Evolutionary conservation across 1,140 invertebrate genomes (phyloP).

Genomic region (Adoxophyes honmai): DNA sequence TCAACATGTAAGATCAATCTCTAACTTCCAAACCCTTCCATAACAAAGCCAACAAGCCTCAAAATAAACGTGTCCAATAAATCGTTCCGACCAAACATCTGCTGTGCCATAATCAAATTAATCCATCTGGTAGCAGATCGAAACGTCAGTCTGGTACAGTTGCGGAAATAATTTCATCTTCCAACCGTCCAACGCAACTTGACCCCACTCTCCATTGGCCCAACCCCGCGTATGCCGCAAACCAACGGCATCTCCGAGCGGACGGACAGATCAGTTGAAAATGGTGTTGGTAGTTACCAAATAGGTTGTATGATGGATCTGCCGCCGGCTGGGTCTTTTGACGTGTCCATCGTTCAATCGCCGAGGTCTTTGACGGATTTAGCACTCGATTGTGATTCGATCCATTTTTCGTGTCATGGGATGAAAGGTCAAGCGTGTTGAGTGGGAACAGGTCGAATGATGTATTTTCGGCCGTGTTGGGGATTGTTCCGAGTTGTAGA

Average conservation of each 20-base stretch:
- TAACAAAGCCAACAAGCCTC: too few species aligned
- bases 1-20: too few species aligned
- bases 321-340: slow-evolving; percentile 63
- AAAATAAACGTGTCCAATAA: neutral
- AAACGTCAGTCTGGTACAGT: slow-evolving; percentile 68
- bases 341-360: slow-evolving; percentile 66
- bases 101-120: slow-evolving; percentile 71
- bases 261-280: slow-evolving; percentile 28
- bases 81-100: slow-evolving; percentile 44
- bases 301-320: slow-evolving; percentile 67
- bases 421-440: neutral
- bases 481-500: too few species aligned
- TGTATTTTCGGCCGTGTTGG: neutral
- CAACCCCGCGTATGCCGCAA: slow-evolving; percentile 1
- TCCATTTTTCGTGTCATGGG: slow-evolving; percentile 3
- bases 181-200: slow-evolving; percentile 36
- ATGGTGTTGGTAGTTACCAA: slow-evolving; percentile 40
- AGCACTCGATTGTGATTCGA: slow-evolving; percentile 5
- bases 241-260: too few species aligned
- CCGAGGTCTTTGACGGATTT: slow-evolving; percentile 53
- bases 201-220: slow-evolving; percentile 23
- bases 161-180: slow-evolving; percentile 69
- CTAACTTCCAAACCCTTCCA: too few species aligned
- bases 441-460: neutral
- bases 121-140: slow-evolving; percentile 73